Conservation (phyloP, 1,140 invertebrate genomes). For the Dolichoris vasculosae region DNA sequence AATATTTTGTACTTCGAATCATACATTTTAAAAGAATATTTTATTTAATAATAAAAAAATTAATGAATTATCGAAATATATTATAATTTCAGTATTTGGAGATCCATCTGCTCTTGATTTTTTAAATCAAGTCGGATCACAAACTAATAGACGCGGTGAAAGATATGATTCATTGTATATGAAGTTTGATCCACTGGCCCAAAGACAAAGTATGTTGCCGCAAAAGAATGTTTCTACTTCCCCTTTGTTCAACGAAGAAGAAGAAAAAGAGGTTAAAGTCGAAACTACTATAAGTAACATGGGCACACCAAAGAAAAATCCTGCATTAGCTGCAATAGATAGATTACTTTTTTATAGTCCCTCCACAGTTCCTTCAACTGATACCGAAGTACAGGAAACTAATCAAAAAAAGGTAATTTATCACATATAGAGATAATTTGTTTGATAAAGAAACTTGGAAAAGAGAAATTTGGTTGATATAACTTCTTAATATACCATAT, state of each 20-base stretch:
- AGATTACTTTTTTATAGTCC: constrained; percentile 71
- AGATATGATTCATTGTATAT: constrained; percentile 77
- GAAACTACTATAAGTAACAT: constrained; percentile 56
- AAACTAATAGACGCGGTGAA: constrained; percentile 63
- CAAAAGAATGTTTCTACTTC: constrained; percentile 65
- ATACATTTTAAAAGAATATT: too few relatives aligned
- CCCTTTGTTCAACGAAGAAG: constrained; percentile 58
- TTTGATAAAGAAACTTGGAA: too few relatives aligned
- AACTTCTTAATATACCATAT: too few relatives aligned
- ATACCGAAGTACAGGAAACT: constrained; percentile 54
- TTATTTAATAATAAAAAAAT: too few relatives aligned
- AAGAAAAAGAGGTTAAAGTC: constrained; percentile 64
- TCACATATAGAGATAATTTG: neutral
- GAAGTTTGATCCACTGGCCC: constrained; percentile 78
- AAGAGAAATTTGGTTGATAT: too few relatives aligned
- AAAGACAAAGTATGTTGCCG: constrained; percentile 69
- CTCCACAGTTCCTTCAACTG: constrained; percentile 60
- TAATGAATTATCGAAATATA: neutral
- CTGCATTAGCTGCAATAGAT: constrained; percentile 72
- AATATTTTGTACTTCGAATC: too few relatives aligned
- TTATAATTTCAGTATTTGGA: constrained; percentile 65
- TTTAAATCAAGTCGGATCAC: constrained; percentile 59
- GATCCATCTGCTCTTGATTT: constrained; percentile 70
- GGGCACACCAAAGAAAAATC: constrained; percentile 64
- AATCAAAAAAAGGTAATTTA: constrained; percentile 61